These are phyloP conservation scores for Alosa alosa DNA, from an alignment of 2,113 vertebrate species.

Conservation along the genomic window DNA sequence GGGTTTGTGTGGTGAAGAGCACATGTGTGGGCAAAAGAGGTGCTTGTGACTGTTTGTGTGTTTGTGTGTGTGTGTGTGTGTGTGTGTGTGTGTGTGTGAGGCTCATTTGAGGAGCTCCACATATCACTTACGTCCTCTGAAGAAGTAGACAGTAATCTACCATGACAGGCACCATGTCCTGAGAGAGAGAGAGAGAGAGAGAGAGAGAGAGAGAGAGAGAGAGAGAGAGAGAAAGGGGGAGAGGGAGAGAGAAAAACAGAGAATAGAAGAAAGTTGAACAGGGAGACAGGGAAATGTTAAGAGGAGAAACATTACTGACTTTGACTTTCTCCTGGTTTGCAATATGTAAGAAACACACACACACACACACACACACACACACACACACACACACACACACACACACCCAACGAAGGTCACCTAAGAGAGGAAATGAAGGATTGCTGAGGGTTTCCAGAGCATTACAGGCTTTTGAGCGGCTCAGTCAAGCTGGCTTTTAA, in stretches of 20 bases:
- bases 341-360: background rate
- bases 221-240: background rate
- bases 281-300: conserved; percentile 4
- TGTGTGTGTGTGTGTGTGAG: background rate
- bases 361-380: background rate
- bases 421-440: background rate
- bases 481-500: background rate
- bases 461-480: background rate
- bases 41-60: background rate
- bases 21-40: background rate
- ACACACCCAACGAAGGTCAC: background rate
- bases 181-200: background rate
- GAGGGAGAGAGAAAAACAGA: background rate
- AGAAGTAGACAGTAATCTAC: conserved; percentile 94
- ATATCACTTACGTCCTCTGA: conserved; percentile 82
- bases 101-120: conserved; percentile 7
- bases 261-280: background rate
- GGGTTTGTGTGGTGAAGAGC: background rate
- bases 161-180: conserved; percentile 90
- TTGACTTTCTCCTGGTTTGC: background rate
- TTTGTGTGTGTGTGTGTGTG: conserved; percentile 19
- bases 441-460: background rate
- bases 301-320: background rate
- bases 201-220: background rate
- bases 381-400: conserved; percentile 2